Evolutionary conservation across 2,888 invertebrate genomes (phyloP), one percentile per base, ranked within the genome.

Genomic region (Volucella inflata): DNA sequence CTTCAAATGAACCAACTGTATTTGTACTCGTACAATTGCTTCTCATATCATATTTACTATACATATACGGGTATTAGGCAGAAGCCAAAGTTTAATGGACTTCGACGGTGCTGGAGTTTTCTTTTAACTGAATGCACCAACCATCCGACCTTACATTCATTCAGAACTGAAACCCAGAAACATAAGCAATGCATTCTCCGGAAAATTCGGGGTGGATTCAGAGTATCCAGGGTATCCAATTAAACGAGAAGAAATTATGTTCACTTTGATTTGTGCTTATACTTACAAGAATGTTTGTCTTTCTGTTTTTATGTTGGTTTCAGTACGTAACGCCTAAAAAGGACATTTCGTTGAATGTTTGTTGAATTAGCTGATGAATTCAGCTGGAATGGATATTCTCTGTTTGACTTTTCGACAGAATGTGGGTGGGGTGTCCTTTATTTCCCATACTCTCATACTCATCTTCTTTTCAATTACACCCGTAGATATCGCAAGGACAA

Each of bases 221-320:
- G 6, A 30, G 30, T 30, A 30, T 30, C 59, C 59, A 59, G 57
- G 60, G 64, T 64, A 71, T 71, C 84, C 84, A 85, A 85, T 85
- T 85, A 85, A 76, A 76, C 67, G 84, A 80, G 53, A 75, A 79
- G 67, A 85, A 85, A 67, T 76, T 71, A 80, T 80, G 71, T 85
- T 80, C 71, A 55, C 84, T 85, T 85, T 80, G 84, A 80, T 85
- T 85, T 80, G 80, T 80, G 75, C 67, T 75, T 70, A 30, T 30
- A 30, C 30, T 30, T 30, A 2, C 2, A 21, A 21, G 21, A 2
- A 30, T 30, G 30, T 30, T 30, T 30, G 30, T 30, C 30, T 30
- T 30, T 30, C 6, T 30, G 6, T 30, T 30, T 30, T 30, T 6
- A 6, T 6, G 30, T 30, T 30, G 30, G 30, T 30, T 4, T n/a